Percentiles rank a stretch among this genome's conserved stretches.
These are phyloP conservation scores for Dryobates pubescens DNA, from an alignment of 2,797 vertebrate species.

Conservation along the genomic window DNA sequence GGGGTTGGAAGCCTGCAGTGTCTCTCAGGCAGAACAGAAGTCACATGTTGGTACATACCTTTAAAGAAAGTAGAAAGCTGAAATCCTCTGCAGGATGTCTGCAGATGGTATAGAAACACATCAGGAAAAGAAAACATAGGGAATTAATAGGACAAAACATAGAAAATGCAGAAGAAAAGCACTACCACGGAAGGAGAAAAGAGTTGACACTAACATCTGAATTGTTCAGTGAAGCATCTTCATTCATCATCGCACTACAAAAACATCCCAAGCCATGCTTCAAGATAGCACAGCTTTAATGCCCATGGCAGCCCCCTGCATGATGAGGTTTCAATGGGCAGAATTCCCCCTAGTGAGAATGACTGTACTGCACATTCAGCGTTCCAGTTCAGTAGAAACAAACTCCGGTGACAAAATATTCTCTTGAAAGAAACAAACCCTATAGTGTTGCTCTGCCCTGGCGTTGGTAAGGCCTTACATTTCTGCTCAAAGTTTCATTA, in stretches of 20 bases:
- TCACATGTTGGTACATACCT: neutral
- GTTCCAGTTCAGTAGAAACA: accelerated
- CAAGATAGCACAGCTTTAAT: neutral
- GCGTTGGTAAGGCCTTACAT: neutral
- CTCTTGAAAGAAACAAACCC: neutral
- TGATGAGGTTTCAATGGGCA: neutral
- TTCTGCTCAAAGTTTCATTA: neutral
- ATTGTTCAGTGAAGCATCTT: neutral
- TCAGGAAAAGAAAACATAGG: neutral
- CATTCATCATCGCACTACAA: neutral
- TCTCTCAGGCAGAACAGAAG: neutral
- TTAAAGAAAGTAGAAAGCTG: neutral
- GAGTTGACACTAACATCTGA: neutral
- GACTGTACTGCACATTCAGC: neutral
- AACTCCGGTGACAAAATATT: neutral
- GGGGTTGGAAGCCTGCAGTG: neutral
- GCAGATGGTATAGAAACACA: accelerated
- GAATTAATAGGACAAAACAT: neutral
- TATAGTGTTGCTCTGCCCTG: accelerated
- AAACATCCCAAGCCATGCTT: neutral
- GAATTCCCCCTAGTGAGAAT: constrained; percentile 28
- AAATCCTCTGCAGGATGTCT: neutral
- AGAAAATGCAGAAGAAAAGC: neutral
- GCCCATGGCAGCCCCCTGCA: accelerated
- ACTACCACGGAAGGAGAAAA: neutral